Conservation (phyloP, 2,797 vertebrate species). For the Orestias chungarensis region DNA sequence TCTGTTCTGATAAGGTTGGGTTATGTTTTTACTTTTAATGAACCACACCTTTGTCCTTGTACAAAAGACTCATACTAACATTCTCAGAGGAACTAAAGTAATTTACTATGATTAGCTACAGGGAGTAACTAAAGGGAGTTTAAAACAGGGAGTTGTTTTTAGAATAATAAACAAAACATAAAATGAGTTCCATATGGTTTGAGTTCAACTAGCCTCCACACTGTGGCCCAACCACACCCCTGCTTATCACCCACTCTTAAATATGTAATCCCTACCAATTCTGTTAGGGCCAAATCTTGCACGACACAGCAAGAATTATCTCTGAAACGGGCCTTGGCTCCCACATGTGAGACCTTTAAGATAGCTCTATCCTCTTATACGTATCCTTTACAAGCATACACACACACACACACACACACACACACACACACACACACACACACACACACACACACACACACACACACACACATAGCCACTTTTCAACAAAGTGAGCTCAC, state of each 20-base stretch:
- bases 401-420: constrained; percentile 11
- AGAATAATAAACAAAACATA: constrained; percentile 10
- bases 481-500: constrained; percentile 39
- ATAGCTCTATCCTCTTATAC: constrained; percentile 73
- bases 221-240: constrained; percentile 24
- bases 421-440: constrained; percentile 9
- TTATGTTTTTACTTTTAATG: constrained; percentile 25
- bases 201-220: constrained; percentile 30
- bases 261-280: constrained; percentile 43
- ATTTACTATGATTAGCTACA: too few relatives aligned
- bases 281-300: constrained; percentile 51
- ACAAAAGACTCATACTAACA: not conserved
- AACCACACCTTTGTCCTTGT: not conserved
- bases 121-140: too few relatives aligned
- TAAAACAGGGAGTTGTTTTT: constrained; percentile 23
- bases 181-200: constrained; percentile 36
- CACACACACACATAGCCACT: constrained; percentile 15
- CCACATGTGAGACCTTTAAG: constrained; percentile 68
- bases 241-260: constrained; percentile 41
- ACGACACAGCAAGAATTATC: constrained; percentile 66
- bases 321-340: constrained; percentile 54
- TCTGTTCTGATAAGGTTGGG: constrained; percentile 9
- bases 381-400: constrained; percentile 48
- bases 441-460: too few relatives aligned
- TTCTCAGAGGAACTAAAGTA: constrained; percentile 26